phyloP scores from a whole-genome alignment of 1,140 invertebrate genomes.

The Drosophila carrolli region DNA sequence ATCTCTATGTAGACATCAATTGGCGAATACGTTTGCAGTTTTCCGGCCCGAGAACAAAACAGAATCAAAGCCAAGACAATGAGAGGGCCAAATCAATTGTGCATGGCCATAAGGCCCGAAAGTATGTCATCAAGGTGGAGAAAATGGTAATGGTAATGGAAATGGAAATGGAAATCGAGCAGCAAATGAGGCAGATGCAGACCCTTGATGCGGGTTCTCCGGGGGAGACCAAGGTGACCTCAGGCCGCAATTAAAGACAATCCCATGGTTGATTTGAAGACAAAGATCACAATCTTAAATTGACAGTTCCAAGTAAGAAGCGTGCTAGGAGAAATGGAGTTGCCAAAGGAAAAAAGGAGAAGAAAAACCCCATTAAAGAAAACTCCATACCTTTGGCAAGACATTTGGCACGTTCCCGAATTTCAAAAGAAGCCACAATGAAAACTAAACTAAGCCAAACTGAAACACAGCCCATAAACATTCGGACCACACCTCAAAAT shows the following conservation, averaged over 20 bases:
- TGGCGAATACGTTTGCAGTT: constrained; percentile 53
- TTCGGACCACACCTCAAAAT: constrained; percentile 58
- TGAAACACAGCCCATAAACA: constrained; percentile 28
- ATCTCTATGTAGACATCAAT: constrained; percentile 69
- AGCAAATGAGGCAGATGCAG: constrained; percentile 67
- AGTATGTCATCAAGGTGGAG: constrained; percentile 57
- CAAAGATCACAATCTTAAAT: constrained; percentile 46
- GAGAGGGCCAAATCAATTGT: constrained; percentile 58
- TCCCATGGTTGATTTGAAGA: constrained; percentile 44
- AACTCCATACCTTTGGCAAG: constrained; percentile 11
- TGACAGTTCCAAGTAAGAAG: constrained; percentile 46
- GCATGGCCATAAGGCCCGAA: constrained; percentile 54
- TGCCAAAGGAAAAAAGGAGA: constrained; percentile 5
- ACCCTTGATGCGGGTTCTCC: constrained; percentile 49
- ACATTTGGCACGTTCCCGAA: constrained; percentile 52
- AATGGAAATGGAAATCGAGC: constrained; percentile 39
- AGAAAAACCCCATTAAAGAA: constrained; percentile 16
- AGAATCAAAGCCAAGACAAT: constrained; percentile 33
- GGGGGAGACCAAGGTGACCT: constrained; percentile 6
- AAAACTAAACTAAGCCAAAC: constrained; percentile 18
- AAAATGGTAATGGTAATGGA: constrained; percentile 18
- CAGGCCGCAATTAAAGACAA: constrained; percentile 55
- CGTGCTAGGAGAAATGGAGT: constrained; percentile 30
- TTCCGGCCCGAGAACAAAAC: constrained; percentile 23
- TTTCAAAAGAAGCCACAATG: constrained; percentile 40